phyloP scores from a whole-genome alignment of 2,797 vertebrate species.

The Nannoperca australis region DNA sequence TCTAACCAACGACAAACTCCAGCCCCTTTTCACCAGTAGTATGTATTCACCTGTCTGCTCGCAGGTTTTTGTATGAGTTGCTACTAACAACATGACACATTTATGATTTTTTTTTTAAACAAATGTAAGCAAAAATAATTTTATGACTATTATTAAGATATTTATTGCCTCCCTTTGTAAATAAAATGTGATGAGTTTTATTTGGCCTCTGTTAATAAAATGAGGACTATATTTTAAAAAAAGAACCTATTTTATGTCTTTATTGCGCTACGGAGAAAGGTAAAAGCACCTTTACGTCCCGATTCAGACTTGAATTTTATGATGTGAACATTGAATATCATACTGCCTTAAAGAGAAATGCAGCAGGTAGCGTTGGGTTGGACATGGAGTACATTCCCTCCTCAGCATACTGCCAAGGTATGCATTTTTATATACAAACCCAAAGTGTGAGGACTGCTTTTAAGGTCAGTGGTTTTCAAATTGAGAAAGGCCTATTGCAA shows the following conservation, averaged over 20 bases:
- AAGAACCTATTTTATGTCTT: constrained; percentile 61
- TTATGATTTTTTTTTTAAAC: constrained; percentile 82
- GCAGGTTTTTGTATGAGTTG: constrained; percentile 82
- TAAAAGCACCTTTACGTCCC: constrained; percentile 1
- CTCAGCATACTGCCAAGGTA: constrained; percentile 79
- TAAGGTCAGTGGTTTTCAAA: constrained; percentile 68
- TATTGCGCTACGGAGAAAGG: constrained; percentile 36
- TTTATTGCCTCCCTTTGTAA: constrained; percentile 91
- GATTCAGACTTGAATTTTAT: constrained; percentile 15
- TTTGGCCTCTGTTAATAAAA: constrained; percentile 91
- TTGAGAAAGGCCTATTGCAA: constrained; percentile 59
- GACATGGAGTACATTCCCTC: constrained; percentile 79
- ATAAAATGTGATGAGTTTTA: constrained; percentile 90
- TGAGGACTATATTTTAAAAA: constrained; percentile 89
- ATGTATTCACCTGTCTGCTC: constrained; percentile 76
- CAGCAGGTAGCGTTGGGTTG: constrained; percentile 66
- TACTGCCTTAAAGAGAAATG: constrained; percentile 57
- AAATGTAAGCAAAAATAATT: constrained; percentile 90
- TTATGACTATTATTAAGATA: constrained; percentile 92
- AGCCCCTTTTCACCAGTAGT: constrained; percentile 70
- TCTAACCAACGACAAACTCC: constrained; percentile 57
- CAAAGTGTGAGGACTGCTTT: constrained; percentile 68
- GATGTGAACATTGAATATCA: constrained; percentile 33
- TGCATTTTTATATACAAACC: constrained; percentile 82
- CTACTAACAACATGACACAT: constrained; percentile 90